A percentile compares a stretch with the other conserved stretches of the same genome.
phyloP scores from a whole-genome alignment of 2,113 vertebrate species.

The Rhea americana region DNA sequence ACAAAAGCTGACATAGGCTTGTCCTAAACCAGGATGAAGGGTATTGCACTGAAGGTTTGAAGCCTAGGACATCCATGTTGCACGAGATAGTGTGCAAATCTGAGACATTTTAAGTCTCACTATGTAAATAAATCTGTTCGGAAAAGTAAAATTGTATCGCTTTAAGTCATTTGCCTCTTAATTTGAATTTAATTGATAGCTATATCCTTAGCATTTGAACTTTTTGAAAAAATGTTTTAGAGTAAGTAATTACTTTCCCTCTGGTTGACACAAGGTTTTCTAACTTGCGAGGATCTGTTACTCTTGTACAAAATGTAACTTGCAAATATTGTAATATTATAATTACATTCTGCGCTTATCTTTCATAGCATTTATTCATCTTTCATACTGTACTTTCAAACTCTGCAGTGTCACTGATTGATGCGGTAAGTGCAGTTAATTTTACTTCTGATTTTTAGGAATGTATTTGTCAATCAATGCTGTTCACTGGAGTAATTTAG shows the following conservation, averaged over 20 bases:
- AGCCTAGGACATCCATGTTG: conserved; percentile 21
- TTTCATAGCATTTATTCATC: conserved; percentile 60
- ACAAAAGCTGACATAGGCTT: conserved; percentile 11
- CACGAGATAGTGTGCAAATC: conserved; percentile 16
- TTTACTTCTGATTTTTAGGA: conserved; percentile 68
- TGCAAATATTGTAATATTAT: conserved; percentile 71
- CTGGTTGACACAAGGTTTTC: neutral
- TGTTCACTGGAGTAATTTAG: conserved; percentile 48
- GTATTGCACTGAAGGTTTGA: conserved; percentile 36
- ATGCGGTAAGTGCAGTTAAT: conserved; percentile 71
- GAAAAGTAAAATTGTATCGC: conserved; percentile 31
- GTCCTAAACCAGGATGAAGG: conserved; percentile 22
- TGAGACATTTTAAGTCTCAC: conserved; percentile 31
- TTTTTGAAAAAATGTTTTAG: conserved; percentile 14
- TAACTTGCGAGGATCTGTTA: conserved; percentile 35
- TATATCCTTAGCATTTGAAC: conserved; percentile 1
- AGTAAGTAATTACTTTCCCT: neutral
- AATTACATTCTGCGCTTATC: conserved; percentile 59
- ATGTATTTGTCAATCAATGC: conserved; percentile 72
- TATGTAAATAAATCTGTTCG: conserved; percentile 53
- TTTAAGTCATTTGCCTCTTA: conserved; percentile 44
- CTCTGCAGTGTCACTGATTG: conserved; percentile 68
- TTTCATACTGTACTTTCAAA: conserved; percentile 60
- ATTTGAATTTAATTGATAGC: conserved; percentile 45
- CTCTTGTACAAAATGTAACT: conserved; percentile 59